Evolutionary conservation across 1,140 invertebrate species (phyloP).

Genomic region (Heliothis virescens): DNA sequence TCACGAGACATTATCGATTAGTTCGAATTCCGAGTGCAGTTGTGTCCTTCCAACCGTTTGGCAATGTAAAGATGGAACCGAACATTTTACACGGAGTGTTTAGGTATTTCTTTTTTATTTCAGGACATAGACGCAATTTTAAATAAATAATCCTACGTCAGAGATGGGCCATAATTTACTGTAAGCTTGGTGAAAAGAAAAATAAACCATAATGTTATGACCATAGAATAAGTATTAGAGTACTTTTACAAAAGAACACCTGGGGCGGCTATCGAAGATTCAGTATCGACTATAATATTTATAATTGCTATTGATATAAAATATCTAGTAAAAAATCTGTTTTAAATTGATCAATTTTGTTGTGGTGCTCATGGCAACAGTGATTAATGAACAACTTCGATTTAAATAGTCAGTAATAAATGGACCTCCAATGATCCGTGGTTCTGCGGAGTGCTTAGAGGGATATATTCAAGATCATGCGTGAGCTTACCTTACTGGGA

Average conservation of each 20-base stretch:
- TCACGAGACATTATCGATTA: constrained; percentile 4
- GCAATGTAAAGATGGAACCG: not conserved
- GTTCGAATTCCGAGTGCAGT: not conserved
- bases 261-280: not conserved
- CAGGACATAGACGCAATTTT: too few relatives aligned
- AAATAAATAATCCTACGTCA: too few relatives aligned
- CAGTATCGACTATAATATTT: not conserved
- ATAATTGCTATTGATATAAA: not conserved
- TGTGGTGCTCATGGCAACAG: not conserved
- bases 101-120: too few relatives aligned
- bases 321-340: not conserved
- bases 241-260: not conserved
- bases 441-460: not conserved
- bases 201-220: not conserved
- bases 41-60: not conserved
- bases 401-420: constrained; percentile 2
- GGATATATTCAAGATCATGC: too few relatives aligned
- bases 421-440: not conserved
- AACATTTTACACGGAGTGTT: not conserved
- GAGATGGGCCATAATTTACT: too few relatives aligned
- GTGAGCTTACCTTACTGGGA: too few relatives aligned
- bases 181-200: not conserved
- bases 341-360: constrained; percentile 13
- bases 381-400: not conserved
- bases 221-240: not conserved